Evolutionary conservation across 2,888 invertebrate genomes (phyloP), one percentile per base, ranked within the genome.

Genomic region (Melanchra persicariae): DNA sequence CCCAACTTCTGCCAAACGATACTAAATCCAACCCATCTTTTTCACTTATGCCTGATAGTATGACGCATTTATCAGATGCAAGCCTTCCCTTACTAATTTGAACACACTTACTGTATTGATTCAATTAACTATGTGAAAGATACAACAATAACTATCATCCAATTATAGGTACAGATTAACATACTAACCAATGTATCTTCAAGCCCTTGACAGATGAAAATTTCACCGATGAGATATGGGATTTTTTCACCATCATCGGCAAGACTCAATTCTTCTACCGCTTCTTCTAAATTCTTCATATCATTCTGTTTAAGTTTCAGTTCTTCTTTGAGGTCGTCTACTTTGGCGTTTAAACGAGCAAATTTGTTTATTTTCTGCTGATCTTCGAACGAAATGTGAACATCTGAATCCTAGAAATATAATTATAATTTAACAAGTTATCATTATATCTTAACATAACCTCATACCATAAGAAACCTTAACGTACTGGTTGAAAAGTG

Each of bases 301-400:
- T 99, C 98, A 93, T 98, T 99, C 97, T 98, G 97, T 95, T 98
- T 98, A 47, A 96, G 94, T 95, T 98, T 98, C 47, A 99, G 94
- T 92, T 99, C 99, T 84, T 98, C 98, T 91, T 98, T 99, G 19
- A 98, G 96, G 90, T 99, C 99, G 87, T 99, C 98, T 88, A 99
- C 97, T 93, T 98, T 98, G 0, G 99, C 99, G 96, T 99, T 99
- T 79, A 98, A 97, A 76, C 98, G 97, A 1, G 99, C 99, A 94
- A 99, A 99, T 91, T 97, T 98, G 93, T 99, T 99, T 80, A 99
- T 99, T 95, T 98, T 99, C 90, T 98, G 98, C 94, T 99, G 99
- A 95, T 99, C 99, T 92, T 99, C 99, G 89, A 97, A 98, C 0
- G 99, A 98, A 86, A 99, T 99, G 92, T 99, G 98, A 74, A 99